Percentiles rank a stretch among this genome's conserved stretches.
Evolutionary conservation across 2,888 invertebrate species (phyloP).

Genomic region (Schizaphis graminum): DNA sequence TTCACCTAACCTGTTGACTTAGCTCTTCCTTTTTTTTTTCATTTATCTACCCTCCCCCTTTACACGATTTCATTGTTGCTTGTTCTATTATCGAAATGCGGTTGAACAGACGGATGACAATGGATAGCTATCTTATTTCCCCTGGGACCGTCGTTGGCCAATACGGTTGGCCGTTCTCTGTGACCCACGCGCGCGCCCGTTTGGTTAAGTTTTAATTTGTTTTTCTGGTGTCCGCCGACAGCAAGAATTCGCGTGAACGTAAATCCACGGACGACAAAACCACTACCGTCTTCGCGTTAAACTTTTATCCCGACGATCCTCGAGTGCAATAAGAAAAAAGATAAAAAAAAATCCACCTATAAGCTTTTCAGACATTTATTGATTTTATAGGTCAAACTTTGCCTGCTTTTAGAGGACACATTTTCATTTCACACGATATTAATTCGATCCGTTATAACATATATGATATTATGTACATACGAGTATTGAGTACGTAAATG

Average conservation of each 20-base stretch:
- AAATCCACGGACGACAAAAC: constrained; percentile 23
- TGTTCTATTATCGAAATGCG: constrained; percentile 53
- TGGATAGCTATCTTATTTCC: constrained; percentile 58
- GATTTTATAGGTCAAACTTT: not conserved
- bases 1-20: constrained; percentile 42
- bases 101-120: constrained; percentile 38
- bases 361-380: not conserved
- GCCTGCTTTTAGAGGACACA: not conserved
- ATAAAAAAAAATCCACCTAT: not conserved
- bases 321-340: not conserved
- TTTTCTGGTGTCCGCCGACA: constrained; percentile 21
- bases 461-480: not conserved
- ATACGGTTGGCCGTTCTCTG: not conserved
- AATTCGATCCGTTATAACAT: not conserved
- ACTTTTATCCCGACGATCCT: constrained; percentile 7
- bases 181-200: not conserved
- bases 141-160: constrained; percentile 12
- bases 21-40: not conserved
- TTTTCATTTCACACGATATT: not conserved
- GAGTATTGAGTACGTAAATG: not conserved
- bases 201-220: constrained; percentile 60
- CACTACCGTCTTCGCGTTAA: not conserved
- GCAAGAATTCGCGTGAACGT: not conserved
- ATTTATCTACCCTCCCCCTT: not conserved
- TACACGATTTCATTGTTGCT: not conserved